phyloP scores from a whole-genome alignment of 2,888 invertebrate genomes.

The Eupithecia subumbrata region DNA sequence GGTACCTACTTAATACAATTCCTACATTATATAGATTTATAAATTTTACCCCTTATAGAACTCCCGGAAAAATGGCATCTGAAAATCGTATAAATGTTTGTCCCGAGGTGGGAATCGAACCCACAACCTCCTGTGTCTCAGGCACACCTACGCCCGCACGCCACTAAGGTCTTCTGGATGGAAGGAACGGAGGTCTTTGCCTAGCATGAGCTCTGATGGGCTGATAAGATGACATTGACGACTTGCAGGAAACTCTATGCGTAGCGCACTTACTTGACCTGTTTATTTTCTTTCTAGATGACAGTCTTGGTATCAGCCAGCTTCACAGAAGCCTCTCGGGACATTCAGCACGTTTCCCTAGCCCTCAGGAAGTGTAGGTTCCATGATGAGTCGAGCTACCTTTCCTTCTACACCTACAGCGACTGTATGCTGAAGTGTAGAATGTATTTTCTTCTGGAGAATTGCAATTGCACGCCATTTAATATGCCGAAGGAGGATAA shows the following conservation, averaged over 20 bases:
- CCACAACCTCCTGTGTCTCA: too few species aligned
- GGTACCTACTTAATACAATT: too few species aligned
- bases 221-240: neutral
- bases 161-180: too few species aligned
- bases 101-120: too few species aligned
- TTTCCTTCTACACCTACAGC: constrained; percentile 82
- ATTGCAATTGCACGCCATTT: constrained; percentile 84
- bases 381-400: constrained; percentile 76
- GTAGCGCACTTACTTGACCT: too few species aligned
- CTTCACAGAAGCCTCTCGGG: constrained; percentile 75
- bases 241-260: neutral
- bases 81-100: too few species aligned
- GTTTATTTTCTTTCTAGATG: constrained; percentile 57
- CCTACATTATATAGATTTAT: too few species aligned
- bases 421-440: constrained; percentile 85
- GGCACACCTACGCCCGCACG: too few species aligned
- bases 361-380: constrained; percentile 83
- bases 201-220: neutral
- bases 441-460: constrained; percentile 75
- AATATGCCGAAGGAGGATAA: constrained; percentile 76
- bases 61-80: too few species aligned
- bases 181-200: too few species aligned
- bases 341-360: constrained; percentile 73
- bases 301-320: constrained; percentile 71
- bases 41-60: too few species aligned